Conservation (phyloP, 2,888 invertebrate species). For the Tuberolachnus salignus region DNA sequence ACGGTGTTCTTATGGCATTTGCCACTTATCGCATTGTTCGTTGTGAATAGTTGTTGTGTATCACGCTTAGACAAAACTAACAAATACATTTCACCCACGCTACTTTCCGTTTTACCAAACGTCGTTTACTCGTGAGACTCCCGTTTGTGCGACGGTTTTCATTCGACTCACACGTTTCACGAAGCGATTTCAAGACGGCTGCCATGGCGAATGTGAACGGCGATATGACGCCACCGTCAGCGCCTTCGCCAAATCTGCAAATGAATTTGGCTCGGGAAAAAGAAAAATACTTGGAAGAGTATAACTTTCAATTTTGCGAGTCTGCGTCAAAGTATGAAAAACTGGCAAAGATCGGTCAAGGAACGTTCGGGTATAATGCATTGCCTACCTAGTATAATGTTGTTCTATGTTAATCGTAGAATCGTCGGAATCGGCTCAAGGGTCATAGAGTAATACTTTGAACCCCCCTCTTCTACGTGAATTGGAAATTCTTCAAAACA, state of each 20-base stretch:
- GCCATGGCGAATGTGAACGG: conserved; percentile 48
- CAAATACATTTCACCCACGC: no score
- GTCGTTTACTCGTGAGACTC: no score
- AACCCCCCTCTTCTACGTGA: no score
- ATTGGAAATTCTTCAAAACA: no score
- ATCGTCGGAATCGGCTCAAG: no score
- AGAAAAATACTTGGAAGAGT: conserved; percentile 61
- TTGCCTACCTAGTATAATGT: not conserved
- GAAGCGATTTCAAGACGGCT: conserved; percentile 36
- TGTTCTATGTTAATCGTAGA: no score
- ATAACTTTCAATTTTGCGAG: not conserved
- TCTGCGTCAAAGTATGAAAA: not conserved
- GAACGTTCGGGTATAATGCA: not conserved
- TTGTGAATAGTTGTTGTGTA: no score
- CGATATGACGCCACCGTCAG: conserved; percentile 29
- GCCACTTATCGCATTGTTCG: no score
- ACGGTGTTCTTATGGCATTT: no score
- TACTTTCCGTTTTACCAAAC: no score
- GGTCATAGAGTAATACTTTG: no score
- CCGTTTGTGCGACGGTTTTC: not conserved
- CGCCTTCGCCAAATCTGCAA: conserved; percentile 36
- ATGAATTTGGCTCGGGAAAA: conserved; percentile 61
- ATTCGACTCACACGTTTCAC: not conserved
- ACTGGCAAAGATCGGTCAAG: not conserved
- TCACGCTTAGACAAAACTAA: no score